phyloP scores from a whole-genome alignment of 2,113 vertebrate species.

The Coturnix japonica region DNA sequence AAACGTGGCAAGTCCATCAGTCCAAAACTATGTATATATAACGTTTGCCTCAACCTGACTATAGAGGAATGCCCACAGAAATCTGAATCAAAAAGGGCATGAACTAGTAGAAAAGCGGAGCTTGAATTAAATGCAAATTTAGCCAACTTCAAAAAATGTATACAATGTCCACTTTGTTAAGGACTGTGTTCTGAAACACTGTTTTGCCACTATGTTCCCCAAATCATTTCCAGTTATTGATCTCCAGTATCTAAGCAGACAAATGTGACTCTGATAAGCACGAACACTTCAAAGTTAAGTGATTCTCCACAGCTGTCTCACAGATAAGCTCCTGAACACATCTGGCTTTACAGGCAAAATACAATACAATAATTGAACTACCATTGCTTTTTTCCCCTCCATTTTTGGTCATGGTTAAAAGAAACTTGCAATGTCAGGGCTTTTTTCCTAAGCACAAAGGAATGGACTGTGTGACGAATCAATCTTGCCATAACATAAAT shows the following conservation, averaged over 20 bases:
- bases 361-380: neutral
- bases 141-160: neutral
- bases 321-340: neutral
- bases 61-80: neutral
- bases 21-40: neutral
- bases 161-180: neutral
- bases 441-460: neutral
- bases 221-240: conserved; percentile 31
- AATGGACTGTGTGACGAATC: neutral
- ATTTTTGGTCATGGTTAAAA: neutral
- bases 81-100: neutral
- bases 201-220: neutral
- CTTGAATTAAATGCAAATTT: neutral
- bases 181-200: neutral
- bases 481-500: neutral
- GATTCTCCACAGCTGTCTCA: neutral
- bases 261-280: conserved; percentile 1
- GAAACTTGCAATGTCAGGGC: neutral
- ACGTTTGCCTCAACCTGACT: neutral
- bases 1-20: neutral
- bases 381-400: neutral
- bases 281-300: neutral
- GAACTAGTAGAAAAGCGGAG: neutral
- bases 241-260: neutral
- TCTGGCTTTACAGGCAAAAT: neutral